Base-by-base conservation (phyloP, 2,888 invertebrate species). In the Spodoptera littoralis region DNA sequence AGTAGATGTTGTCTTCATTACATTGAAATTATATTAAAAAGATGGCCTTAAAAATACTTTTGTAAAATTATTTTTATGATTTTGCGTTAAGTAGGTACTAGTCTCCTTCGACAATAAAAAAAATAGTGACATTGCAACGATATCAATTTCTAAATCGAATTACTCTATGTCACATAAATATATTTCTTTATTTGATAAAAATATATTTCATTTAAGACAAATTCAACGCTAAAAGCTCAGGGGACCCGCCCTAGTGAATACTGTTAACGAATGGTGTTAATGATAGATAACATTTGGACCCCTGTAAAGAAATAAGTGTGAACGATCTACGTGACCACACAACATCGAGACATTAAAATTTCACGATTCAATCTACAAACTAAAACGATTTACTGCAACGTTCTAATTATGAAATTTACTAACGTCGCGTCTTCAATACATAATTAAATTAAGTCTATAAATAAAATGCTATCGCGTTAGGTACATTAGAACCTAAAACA, bases 301-400 rank as follows among this genome's bases (percentile, higher is more conserved):
- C 79, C 73, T 60, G 70, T 50, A 68, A 77, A 72, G 56, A 80
- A 76, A 68, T 36, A 72, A 79, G 70, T 78, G 77, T 77, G 79
- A 77, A 79, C 70, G 73, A 79, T 80, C 84, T 86, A 86, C 76
- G 80, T 81, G 77, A 90, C 83, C 84, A 84, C 83, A 93, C 91
- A 85, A 92, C 92, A 93, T 87, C 88, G 79, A 92, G 88, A 92
- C 80, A 84, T 88, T 83, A 69, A 76, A 86, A 80, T 76, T 85
- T 74, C 76, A 80, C 70, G 47, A 69, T 67, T 66, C 70, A 66
- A 65, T 77, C 83, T 84, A 88, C 68, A 79, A 83, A 85, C 81
- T 74, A 82, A 82, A 79, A 71, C 24, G 57, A 70, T 70, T 75
- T 73, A 70, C 77, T 67, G 70, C 59, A 61, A 74, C 58, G 43